These are phyloP conservation scores for Phymatocera aterrima DNA, from an alignment of 2,888 invertebrate genomes.

Conservation along the genomic window DNA sequence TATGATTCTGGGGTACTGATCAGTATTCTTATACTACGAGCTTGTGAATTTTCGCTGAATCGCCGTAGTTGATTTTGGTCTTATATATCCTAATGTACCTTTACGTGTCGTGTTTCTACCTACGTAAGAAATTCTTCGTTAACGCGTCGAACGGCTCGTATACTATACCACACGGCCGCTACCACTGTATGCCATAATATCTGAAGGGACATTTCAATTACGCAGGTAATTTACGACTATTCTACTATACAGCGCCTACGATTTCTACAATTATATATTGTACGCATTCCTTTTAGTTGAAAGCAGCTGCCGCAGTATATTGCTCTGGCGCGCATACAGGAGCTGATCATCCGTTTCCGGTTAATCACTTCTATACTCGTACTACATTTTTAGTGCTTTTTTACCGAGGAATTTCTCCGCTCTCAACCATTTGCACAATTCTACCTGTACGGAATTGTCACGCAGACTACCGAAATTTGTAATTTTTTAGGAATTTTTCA, in stretches of 20 bases:
- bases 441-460: too few species aligned
- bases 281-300: background rate
- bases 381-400: too few species aligned
- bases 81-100: background rate
- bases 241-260: background rate
- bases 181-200: background rate
- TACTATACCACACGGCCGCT: background rate
- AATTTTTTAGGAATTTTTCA: too few species aligned
- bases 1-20: too few species aligned
- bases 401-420: too few species aligned
- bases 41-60: background rate
- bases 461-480: too few species aligned
- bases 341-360: conserved; percentile 13
- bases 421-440: too few species aligned
- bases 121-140: background rate
- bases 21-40: background rate
- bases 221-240: conserved; percentile 13
- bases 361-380: background rate
- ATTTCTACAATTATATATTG: background rate
- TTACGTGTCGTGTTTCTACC: too few species aligned
- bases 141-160: background rate
- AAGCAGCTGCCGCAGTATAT: background rate
- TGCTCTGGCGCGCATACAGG: background rate
- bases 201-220: conserved; percentile 28
- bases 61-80: background rate